Percentiles rank a stretch among this genome's conserved stretches.
These are phyloP conservation scores for Acropora yongei DNA, from an alignment of 64 coral and sea anemone genomes.

Conservation along the genomic window DNA sequence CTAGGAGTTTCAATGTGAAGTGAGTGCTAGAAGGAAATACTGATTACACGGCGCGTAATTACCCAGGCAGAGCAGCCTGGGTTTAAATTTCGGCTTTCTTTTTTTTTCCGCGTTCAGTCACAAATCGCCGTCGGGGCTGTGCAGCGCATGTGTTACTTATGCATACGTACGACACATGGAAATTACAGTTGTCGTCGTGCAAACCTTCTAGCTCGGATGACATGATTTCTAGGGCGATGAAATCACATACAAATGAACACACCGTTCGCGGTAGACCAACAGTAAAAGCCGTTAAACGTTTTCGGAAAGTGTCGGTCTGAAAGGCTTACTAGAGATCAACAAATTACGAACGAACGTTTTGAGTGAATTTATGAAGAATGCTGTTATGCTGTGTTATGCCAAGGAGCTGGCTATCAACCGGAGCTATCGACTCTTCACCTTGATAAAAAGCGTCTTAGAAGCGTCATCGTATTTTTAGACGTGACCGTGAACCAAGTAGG, in stretches of 20 bases:
- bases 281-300: constrained; percentile 22
- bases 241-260: constrained; percentile 32
- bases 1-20: no score
- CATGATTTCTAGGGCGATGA: constrained; percentile 14
- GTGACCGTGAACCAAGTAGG: constrained; percentile 16
- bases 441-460: neutral
- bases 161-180: no score
- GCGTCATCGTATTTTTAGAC: constrained; percentile 23
- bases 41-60: no score
- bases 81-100: no score
- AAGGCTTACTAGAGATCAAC: neutral
- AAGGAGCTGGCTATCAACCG: neutral
- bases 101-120: no score
- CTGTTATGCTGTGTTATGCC: neutral
- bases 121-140: no score
- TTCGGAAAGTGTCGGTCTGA: neutral
- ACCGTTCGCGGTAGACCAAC: constrained; percentile 39
- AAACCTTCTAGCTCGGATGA: neutral
- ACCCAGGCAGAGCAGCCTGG: no score
- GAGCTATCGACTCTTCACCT: neutral
- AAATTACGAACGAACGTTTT: neutral
- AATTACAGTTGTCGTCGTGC: neutral
- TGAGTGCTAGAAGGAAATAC: no score
- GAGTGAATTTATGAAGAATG: constrained; percentile 7
- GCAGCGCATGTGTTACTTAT: no score